These are phyloP conservation scores for Rhadinocentrus ornatus DNA, from an alignment of 2,797 vertebrate species.

Conservation along the genomic window DNA sequence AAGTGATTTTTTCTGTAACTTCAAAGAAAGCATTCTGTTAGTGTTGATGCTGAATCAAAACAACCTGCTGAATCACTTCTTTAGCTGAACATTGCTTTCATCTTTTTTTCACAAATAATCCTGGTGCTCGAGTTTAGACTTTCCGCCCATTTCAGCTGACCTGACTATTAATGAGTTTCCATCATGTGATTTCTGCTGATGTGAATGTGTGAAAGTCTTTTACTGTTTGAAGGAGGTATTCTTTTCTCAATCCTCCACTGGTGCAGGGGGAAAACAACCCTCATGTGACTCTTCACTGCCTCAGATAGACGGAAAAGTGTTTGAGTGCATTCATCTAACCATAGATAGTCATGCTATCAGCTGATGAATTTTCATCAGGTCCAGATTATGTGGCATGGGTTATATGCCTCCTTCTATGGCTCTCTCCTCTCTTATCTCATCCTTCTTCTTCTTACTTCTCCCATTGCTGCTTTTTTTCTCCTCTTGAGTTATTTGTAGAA, in stretches of 20 bases:
- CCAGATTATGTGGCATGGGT: conserved; percentile 67
- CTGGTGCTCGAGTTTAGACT: conserved; percentile 12
- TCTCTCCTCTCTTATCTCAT: conserved; percentile 47
- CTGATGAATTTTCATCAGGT: conserved; percentile 68
- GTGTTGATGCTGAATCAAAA: neutral
- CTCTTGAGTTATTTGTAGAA: conserved; percentile 54
- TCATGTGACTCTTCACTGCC: conserved; percentile 56
- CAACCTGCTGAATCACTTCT: neutral
- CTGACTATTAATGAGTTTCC: conserved; percentile 58
- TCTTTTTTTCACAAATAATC: too few relatives aligned
- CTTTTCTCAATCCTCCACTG: conserved; percentile 37
- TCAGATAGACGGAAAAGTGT: conserved; percentile 17
- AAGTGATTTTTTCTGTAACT: neutral
- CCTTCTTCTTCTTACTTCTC: conserved; percentile 25
- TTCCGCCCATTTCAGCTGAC: conserved; percentile 22
- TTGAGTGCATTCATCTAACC: conserved; percentile 48
- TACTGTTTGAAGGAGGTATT: conserved; percentile 16
- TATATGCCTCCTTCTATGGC: conserved; percentile 77
- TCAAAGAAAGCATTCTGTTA: neutral
- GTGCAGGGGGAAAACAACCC: conserved; percentile 56
- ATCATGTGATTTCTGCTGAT: conserved; percentile 53
- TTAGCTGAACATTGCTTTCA: neutral
- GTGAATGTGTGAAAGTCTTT: conserved; percentile 36
- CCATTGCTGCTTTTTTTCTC: conserved; percentile 30
- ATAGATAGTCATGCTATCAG: conserved; percentile 77